Conservation (phyloP, 2,888 invertebrate species). For the Pachliopta kotzebuea region DNA sequence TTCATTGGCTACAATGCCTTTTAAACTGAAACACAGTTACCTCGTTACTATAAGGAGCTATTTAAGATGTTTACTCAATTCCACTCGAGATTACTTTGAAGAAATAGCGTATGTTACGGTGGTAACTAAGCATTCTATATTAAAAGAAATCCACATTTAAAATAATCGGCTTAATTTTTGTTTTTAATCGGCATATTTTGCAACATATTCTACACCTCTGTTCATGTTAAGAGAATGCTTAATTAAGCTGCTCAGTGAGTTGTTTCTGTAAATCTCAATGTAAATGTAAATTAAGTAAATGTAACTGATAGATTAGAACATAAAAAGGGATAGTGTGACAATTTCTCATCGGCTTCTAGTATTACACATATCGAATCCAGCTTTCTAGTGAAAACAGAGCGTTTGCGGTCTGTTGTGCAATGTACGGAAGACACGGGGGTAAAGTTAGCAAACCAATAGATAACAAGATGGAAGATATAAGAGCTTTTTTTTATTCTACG, state of each 20-base stretch:
- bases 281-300: neutral
- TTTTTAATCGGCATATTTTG: no score
- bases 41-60: no score
- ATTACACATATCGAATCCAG: slow-evolving; percentile 70
- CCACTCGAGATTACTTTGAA: no score
- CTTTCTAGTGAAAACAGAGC: slow-evolving; percentile 73
- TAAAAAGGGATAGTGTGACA: slow-evolving; percentile 47
- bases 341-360: slow-evolving; percentile 56
- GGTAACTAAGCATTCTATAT: no score
- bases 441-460: slow-evolving; percentile 29
- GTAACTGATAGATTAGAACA: slow-evolving; percentile 24
- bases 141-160: no score
- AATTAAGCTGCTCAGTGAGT: neutral
- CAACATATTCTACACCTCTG: neutral
- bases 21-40: no score
- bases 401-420: slow-evolving; percentile 68
- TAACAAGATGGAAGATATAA: neutral
- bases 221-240: neutral
- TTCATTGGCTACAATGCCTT: no score
- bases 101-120: no score
- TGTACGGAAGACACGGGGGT: slow-evolving; percentile 53
- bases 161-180: no score
- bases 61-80: no score
- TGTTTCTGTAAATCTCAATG: neutral
- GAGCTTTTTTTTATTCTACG: no score